phyloP scores from a whole-genome alignment of 2,888 invertebrate genomes.

The Pegoplata infirma region DNA sequence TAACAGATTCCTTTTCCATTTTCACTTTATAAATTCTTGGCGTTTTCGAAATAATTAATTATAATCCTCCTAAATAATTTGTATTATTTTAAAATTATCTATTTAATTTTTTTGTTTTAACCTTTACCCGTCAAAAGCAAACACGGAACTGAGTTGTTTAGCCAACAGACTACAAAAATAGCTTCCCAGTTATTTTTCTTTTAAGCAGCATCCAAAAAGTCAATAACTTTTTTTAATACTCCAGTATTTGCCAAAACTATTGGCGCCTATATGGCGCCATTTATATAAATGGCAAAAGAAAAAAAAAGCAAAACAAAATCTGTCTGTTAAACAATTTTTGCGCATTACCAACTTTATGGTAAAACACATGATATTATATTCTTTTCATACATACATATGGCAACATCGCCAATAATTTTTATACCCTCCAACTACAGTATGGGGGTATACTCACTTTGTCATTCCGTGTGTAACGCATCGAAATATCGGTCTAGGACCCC shows the following conservation, averaged over 20 bases:
- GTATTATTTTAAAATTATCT: not conserved
- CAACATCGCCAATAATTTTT: not conserved
- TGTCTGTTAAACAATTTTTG: conserved; percentile 46
- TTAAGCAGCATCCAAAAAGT: conserved; percentile 1
- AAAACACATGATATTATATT: not conserved
- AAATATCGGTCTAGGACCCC: too few species aligned
- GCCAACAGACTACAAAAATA: conserved; percentile 14
- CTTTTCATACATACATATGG: not conserved
- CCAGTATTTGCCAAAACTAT: conserved; percentile 59
- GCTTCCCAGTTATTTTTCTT: conserved; percentile 3
- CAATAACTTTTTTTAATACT: not conserved
- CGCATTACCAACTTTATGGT: conserved; percentile 28
- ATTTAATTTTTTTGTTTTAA: conserved; percentile 6
- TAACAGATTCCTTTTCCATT: too few species aligned
- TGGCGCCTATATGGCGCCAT: conserved; percentile 59
- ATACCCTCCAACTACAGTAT: too few species aligned
- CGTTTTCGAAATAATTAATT: too few species aligned
- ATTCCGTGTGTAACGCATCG: too few species aligned
- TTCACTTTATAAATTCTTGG: too few species aligned
- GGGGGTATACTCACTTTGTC: too few species aligned
- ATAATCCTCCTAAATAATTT: not conserved
- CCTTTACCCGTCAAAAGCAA: conserved; percentile 53
- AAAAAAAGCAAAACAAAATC: conserved; percentile 29
- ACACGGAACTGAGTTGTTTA: conserved; percentile 48
- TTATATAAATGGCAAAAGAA: conserved; percentile 17